A percentile compares a stretch with the other conserved stretches of the same genome.
These are phyloP conservation scores for Phallusia fumigata DNA, from an alignment of 23 tunicate species.

Conservation along the genomic window DNA sequence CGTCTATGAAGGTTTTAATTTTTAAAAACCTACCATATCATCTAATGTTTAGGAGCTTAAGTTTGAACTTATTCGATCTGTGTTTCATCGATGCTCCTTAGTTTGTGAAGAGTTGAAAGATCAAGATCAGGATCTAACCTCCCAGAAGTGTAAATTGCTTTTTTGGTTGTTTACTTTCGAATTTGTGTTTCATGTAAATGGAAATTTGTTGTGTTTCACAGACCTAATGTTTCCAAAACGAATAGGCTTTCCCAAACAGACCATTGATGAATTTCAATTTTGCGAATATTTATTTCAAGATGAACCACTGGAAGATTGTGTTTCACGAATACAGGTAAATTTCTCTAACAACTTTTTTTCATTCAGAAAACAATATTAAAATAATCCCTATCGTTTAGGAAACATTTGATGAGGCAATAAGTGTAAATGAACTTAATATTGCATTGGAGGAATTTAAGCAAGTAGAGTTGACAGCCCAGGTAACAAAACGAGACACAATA, in stretches of 20 bases:
- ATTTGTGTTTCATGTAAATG: neutral
- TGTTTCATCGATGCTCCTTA: conserved; percentile 4
- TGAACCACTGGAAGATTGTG: conserved; percentile 11
- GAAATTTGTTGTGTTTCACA: neutral
- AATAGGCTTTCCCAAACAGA: neutral
- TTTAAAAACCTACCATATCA: neutral
- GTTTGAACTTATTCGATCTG: neutral
- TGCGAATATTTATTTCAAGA: conserved; percentile 1
- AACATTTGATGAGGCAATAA: neutral
- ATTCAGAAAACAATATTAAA: neutral
- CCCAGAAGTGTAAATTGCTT: neutral
- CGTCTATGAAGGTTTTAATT: too few species aligned
- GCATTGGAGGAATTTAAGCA: neutral
- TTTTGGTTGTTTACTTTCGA: neutral
- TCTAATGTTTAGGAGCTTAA: neutral
- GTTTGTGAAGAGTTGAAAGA: conserved; percentile 6
- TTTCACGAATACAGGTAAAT: conserved; percentile 11
- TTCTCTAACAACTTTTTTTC: neutral
- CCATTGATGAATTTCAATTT: neutral
- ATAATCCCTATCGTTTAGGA: neutral
- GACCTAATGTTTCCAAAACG: conserved; percentile 14
- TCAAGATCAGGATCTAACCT: neutral
- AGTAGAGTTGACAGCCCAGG: neutral
- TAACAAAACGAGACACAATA: neutral
- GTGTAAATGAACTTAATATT: neutral